Base-by-base conservation (phyloP, 2,888 invertebrate species). In the Drosophila melanocephala region DNA sequence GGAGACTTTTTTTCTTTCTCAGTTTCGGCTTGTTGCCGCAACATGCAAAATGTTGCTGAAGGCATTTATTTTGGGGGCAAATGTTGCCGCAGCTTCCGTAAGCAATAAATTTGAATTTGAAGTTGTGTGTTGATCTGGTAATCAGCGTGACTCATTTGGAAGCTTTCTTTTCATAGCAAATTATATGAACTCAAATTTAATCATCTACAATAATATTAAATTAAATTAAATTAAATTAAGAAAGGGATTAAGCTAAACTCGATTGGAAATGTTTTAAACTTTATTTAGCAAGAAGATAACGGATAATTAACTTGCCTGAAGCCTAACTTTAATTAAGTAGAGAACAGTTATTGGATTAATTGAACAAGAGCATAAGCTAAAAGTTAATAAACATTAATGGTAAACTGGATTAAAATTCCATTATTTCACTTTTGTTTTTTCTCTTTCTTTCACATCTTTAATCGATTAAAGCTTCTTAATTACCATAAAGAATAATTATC, bases 41-140 rank as follows among this genome's bases (percentile, higher is more conserved):
- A 83, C 84, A 84, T 75, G 72, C 30, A 10, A 67, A 47, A 68
- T 79, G 83, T 84, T 84, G 84, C 78, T 2, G 12, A 42, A 22
- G 30, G 26, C 22, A 12, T 53, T 12, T 33, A n/a, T 14, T 33
- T 53, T 53, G 26, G 26, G 2, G 16, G 0, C 3, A 51, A 47
- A 62, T 69, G 69, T 77, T 77, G 65, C 66, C 26, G 51, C 19
- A 35, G 33, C 50, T 52, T 33, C 32, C 39, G 19, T 2, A n/a
- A 12, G 33, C 33, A 12, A 35, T n/a, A 12, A 19, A 35, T 30
- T 57, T 30, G 14, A 12, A 39, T n/a, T 14, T 42, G 12, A 56
- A 5, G 5, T 9, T 16, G 19, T 19, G 28, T 2, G 10, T 35
- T 55, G 5, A 5, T 35, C 16, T n/a, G 5, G 5, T 28, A 7